Evolutionary conservation across 2,888 invertebrate species (phyloP), one percentile per base, ranked within the genome.

Genomic region (Dicranocentrus wangi): DNA sequence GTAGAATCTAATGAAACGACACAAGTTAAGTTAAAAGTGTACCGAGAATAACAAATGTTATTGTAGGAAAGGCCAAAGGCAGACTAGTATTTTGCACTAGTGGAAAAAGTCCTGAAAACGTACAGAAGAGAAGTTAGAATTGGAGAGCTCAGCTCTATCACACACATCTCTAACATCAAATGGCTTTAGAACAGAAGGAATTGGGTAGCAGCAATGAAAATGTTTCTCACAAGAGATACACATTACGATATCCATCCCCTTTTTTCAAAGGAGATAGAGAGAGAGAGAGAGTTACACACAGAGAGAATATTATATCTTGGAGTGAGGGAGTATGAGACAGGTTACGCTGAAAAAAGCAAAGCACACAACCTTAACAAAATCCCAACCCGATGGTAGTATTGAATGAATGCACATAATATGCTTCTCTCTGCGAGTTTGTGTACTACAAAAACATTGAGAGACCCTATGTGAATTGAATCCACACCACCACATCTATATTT

Each of bases 81-180:
- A 63, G 77, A 77, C 77, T 77, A 77, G n/a, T n/a, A n/a, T n/a
- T n/a, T n/a, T n/a, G 61, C 28, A 70, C 77, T 77, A 77, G 27
- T 77, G 77, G 70, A n/a, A n/a, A 70, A 77, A 68, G 60, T 53
- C 53, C 39, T 61, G 53, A 61, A 60, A 43, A 69, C 25, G n/a
- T n/a, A 61, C 69, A 53, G 51, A 39, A 8, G 27, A 58, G 19
- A 51, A 27, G 60, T 32, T n/a, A n/a, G n/a, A n/a, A n/a, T 42
- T 42, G 7, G 17, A 21, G 68, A 21, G 42, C 2, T 28, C 13
- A 42, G 42, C 65, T 65, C 43, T 25, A 65, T 43, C 65, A 65
- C 42, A 61, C 5, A 39, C 5, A 5, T 39, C 5, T 5, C 39
- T 39, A 13, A 39, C 13, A 39, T 39, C 39, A 5, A 39, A 39